Evolutionary conservation across 1,140 invertebrate species (phyloP), one percentile per base, ranked within the genome.

Genomic region (Hirudo medicinalis): DNA sequence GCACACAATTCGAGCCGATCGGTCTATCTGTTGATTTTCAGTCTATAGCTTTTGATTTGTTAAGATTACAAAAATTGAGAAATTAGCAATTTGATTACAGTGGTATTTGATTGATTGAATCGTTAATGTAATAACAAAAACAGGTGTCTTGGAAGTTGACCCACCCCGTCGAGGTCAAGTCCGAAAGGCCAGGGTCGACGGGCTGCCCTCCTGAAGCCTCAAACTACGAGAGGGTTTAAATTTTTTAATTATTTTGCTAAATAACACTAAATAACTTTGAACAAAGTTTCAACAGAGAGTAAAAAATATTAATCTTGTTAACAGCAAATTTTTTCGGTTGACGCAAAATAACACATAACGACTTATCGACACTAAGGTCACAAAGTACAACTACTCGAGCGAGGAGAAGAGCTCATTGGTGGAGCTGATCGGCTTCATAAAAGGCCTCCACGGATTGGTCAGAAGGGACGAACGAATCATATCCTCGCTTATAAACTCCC

Each of bases 361-460:
- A n/a, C n/a, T n/a, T n/a, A n/a, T n/a, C n/a, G n/a, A n/a, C n/a
- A n/a, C n/a, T n/a, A 36, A 74, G 73, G 90, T 94, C 0, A 99
- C 94, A 0, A 86, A 93, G 27, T 99, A 98, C 82, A 99, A 99
- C 83, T 99, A 98, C 80, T 91, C 89, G 11, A 89, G 91, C 22
- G 92, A 95, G 78, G 97, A 99, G 83, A 99, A 99, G 81, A 94
- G 94, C 84, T 94, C 95, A 8, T 83, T 99, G 53, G 96, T 99
- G 75, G 95, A 99, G 85, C 90, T 97, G 0, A 97, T 99, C 76
- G 93, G 95, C 0, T 98, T 98, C 94, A 97, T 99, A 75, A 99
- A 99, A 85, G 94, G 95, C 3, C 84, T 99, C 8, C 96, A 99
- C 83, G 91, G 96, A 49, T 82, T 99, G 43, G 94, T 99, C 91